These are phyloP conservation scores for Xestia c-nigrum DNA, from an alignment of 2,888 invertebrate species.

Conservation along the genomic window DNA sequence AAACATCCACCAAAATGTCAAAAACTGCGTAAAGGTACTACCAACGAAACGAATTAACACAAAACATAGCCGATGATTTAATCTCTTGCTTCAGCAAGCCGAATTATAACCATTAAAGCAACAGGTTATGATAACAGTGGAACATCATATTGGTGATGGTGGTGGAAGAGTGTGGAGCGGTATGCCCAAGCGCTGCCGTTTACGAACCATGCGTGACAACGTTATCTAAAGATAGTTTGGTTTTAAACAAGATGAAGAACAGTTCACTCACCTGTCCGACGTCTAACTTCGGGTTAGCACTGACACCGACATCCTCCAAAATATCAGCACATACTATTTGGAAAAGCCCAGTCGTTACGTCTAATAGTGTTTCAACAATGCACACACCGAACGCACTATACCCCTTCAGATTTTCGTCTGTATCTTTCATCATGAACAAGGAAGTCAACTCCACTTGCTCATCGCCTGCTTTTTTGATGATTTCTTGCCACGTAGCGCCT, in stretches of 20 bases:
- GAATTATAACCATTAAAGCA: neutral
- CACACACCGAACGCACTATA: constrained; percentile 7
- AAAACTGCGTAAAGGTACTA: neutral
- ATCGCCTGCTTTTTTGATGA: neutral
- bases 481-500: neutral
- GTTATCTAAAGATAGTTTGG: neutral
- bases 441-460: neutral
- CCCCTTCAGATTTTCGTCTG: neutral
- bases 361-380: neutral
- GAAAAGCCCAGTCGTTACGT: constrained; percentile 92
- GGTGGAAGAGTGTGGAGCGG: neutral
- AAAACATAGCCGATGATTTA: neutral
- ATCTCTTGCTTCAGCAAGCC: neutral
- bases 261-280: neutral
- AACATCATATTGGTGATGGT: neutral
- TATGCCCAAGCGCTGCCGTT: neutral
- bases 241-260: neutral
- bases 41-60: neutral
- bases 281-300: constrained; percentile 77
- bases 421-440: neutral
- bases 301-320: constrained; percentile 92
- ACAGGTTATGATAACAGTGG: neutral
- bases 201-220: neutral
- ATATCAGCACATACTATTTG: constrained; percentile 91
- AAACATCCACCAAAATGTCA: neutral